Evolutionary conservation across 2,113 vertebrate species (phyloP), one percentile per base, ranked within the genome.

Genomic region (Istiophorus platypterus): DNA sequence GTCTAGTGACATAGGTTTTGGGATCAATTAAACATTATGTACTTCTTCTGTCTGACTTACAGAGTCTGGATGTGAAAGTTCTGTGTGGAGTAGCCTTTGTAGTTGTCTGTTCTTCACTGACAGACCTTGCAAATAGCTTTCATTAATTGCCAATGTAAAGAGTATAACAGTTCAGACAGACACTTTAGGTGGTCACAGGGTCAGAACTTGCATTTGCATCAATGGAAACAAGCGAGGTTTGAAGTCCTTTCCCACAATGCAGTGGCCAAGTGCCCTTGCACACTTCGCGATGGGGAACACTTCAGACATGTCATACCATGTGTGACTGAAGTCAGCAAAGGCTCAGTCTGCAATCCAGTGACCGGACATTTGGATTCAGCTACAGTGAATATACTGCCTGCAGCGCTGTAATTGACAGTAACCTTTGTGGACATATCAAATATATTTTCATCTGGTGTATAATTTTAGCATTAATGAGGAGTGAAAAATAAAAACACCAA

Each of bases 201-300:
- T 49, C 47, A 34, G 9, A 59, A 20, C 22, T 20, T 66, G 52
- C 52, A 12, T 65, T 58, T 4, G 9, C 41, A 59, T 59, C 70
- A 52, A 59, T 51, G 41, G 52, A 59, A 80, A 67, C 62, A 20
- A 65, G 39, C 8, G 5, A 59, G 14, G 18, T 29, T 37, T 49
- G 22, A 49, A 39, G n/a, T 24, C 41, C 31, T 59, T 5, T 49
- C 17, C 45, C 13, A 47, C 13, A 47, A 14, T 17, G 45, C 45
- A 47, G 45, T 2, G 4, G 14, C 45, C 47, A 1, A 49, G 47
- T 1, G 7, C 17, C 47, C 37, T 39, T 39, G 37, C 47, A 49
- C 47, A 49, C 47, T 18, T 49, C 47, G 2, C 18, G 47, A 49
- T 49, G 45, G 17, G 47, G 47, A 49, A 2, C 47, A 7, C 5